phyloP scores from a whole-genome alignment of 2,113 vertebrate genomes.

The Periophthalmus modestus region DNA sequence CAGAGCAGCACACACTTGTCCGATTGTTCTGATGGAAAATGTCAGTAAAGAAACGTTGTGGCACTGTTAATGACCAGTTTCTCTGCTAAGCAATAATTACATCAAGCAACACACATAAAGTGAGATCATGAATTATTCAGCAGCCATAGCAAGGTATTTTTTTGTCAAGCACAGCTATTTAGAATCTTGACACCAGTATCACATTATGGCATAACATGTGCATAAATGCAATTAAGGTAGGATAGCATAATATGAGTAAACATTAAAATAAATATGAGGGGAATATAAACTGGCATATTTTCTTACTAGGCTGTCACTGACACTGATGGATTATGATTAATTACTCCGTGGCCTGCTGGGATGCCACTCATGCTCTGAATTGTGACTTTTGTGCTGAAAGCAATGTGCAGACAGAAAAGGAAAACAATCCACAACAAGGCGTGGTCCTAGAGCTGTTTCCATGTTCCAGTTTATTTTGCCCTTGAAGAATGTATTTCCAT shows the following conservation, averaged over 20 bases:
- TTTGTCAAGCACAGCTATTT: conserved; percentile 1
- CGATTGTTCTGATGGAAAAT: neutral
- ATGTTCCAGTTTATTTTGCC: neutral
- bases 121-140: neutral
- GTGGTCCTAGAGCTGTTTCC: neutral
- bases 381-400: conserved; percentile 22
- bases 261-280: conserved; percentile 36
- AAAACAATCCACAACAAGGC: conserved; percentile 22
- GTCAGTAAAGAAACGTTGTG: neutral
- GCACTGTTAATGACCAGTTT: neutral
- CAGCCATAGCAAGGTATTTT: neutral
- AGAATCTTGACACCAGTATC: neutral
- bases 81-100: neutral
- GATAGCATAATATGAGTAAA: conserved; percentile 23
- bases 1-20: neutral
- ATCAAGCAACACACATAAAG: neutral
- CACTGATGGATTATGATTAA: conserved; percentile 60
- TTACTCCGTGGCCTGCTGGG: conserved; percentile 46
- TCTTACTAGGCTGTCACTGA: conserved; percentile 35
- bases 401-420: conserved; percentile 20
- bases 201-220: neutral
- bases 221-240: conserved; percentile 29
- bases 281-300: conserved; percentile 28
- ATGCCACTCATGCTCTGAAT: conserved; percentile 40
- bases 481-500: neutral